These are phyloP conservation scores for Apostichopus parvimensis DNA, from an alignment of 35 echinoderm and acorn worm species.

Conservation along the genomic window DNA sequence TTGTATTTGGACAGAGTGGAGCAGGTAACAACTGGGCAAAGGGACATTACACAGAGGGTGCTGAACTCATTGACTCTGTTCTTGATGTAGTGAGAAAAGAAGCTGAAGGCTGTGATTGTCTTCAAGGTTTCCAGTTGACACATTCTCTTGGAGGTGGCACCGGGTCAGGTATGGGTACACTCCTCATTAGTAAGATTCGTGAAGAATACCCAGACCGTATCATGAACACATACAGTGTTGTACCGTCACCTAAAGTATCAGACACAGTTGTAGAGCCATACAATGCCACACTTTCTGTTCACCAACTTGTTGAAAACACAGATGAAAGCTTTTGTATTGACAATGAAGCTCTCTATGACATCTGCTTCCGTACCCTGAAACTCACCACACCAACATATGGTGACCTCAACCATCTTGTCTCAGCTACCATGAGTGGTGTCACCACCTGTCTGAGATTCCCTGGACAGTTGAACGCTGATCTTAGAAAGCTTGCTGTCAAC, in stretches of 20 bases:
- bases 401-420: too few species aligned
- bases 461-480: conserved; percentile 94
- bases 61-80: too few species aligned
- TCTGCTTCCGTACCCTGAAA: too few species aligned
- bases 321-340: conserved; percentile 19
- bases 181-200: conserved; percentile 86
- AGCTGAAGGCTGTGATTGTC: not conserved
- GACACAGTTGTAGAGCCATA: too few species aligned
- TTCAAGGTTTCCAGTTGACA: conserved; percentile 91
- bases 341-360: too few species aligned
- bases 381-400: too few species aligned
- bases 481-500: conserved; percentile 57
- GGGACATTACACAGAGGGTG: conserved; percentile 74
- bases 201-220: conserved; percentile 66
- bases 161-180: conserved; percentile 17
- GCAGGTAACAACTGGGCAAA: conserved; percentile 60
- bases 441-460: conserved; percentile 95
- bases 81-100: too few species aligned
- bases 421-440: too few species aligned
- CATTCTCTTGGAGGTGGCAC: conserved; percentile 91
- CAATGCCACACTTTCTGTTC: too few species aligned
- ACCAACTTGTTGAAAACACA: conserved; percentile 79
- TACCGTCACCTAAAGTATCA: not conserved
- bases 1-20: too few species aligned
- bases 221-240: conserved; percentile 99